These are phyloP conservation scores for Caenorhabditis afra DNA, from an alignment of 2,888 invertebrate genomes.

Conservation along the genomic window DNA sequence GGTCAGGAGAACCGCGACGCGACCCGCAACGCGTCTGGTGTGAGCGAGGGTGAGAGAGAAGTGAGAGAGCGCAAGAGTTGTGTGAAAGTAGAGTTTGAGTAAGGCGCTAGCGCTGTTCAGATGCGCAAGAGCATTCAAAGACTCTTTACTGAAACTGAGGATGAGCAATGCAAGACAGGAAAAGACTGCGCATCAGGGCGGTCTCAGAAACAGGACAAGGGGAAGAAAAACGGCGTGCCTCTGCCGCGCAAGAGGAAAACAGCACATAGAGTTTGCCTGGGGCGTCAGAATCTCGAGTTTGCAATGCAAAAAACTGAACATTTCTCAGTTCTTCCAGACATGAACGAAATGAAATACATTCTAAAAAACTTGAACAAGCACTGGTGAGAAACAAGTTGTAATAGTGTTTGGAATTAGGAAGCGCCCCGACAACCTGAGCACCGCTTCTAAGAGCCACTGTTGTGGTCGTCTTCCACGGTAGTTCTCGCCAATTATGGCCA, in stretches of 20 bases:
- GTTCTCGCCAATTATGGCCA: too few species aligned
- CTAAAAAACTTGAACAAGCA: too few species aligned
- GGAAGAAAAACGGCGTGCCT: neutral
- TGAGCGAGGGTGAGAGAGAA: neutral
- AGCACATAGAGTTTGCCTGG: too few species aligned
- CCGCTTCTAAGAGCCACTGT: too few species aligned
- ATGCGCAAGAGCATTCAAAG: neutral
- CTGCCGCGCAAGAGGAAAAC: neutral
- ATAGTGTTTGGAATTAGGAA: too few species aligned
- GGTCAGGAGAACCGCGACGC: slow-evolving; percentile 30
- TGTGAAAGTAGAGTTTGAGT: neutral
- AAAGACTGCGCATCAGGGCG: neutral
- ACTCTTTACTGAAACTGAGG: slow-evolving; percentile 5
- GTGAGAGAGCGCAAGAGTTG: neutral
- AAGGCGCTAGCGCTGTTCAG: neutral
- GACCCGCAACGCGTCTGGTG: slow-evolving; percentile 25
- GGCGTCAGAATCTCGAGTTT: too few species aligned
- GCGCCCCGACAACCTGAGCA: too few species aligned
- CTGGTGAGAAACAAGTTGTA: neutral
- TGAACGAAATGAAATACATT: neutral
- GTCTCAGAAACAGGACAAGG: neutral
- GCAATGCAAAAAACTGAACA: too few species aligned
- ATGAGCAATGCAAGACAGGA: slow-evolving; percentile 11
- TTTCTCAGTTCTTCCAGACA: too few species aligned
- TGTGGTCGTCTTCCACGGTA: too few species aligned